These are phyloP conservation scores for Sminthurinus aureus DNA, from an alignment of 2,888 invertebrate species.

Conservation along the genomic window DNA sequence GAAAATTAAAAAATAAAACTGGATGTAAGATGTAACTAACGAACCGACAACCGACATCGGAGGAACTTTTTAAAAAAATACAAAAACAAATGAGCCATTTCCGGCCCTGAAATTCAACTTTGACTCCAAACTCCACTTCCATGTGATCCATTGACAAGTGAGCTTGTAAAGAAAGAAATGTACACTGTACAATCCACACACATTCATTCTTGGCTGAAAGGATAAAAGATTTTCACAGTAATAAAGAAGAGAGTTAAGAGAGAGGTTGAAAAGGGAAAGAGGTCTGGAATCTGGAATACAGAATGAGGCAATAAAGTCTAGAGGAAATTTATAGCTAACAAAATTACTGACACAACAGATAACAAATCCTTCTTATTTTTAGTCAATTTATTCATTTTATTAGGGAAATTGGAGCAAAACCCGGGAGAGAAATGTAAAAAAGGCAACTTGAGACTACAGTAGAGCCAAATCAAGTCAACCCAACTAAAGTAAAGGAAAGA, in stretches of 20 bases:
- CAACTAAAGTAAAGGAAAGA: not conserved
- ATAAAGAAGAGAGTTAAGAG: not conserved
- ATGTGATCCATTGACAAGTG: no score
- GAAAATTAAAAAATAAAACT: no score
- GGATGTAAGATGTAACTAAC: no score
- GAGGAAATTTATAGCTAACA: not conserved
- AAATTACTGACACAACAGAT: not conserved
- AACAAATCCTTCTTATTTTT: not conserved
- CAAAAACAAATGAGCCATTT: no score
- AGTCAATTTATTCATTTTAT: not conserved
- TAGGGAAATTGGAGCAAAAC: not conserved
- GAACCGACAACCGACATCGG: no score
- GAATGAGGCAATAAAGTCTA: not conserved
- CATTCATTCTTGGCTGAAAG: not conserved
- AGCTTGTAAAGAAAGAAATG: no score
- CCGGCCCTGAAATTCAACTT: no score
- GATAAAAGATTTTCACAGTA: not conserved
- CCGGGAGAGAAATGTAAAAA: not conserved
- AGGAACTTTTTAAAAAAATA: no score
- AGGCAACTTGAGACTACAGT: no score
- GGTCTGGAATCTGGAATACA: not conserved
- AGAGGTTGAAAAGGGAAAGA: not conserved
- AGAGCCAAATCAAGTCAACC: no score
- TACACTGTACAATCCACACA: no score
- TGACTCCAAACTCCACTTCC: no score